Conservation (phyloP, 2,113 vertebrate genomes). For the Morone saxatilis region DNA sequence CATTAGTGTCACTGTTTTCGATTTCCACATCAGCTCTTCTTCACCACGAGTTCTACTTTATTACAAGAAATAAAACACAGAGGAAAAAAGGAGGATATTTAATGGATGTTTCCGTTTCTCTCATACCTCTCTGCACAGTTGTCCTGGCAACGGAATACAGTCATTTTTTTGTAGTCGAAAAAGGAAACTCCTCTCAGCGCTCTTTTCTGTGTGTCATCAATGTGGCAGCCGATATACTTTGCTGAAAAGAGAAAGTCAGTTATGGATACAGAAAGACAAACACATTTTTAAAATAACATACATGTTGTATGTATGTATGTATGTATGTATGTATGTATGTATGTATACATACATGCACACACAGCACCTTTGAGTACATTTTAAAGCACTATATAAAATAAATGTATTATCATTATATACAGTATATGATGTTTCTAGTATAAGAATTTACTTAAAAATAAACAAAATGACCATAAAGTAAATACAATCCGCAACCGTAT, state of each 20-base stretch:
- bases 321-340: no score
- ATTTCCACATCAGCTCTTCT: slow-evolving; percentile 13
- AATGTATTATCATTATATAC: no score
- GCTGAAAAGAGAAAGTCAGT: slow-evolving; percentile 82
- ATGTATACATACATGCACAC: no score
- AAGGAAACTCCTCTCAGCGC: slow-evolving; percentile 95
- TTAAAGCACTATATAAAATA: no score
- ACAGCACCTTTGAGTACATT: no score
- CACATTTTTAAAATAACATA: background rate
- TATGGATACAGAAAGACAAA: background rate
- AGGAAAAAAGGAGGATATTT: background rate
- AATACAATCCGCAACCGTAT: background rate
- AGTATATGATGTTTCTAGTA: no score
- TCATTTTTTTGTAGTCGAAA: slow-evolving; percentile 99
- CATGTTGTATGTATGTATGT: background rate
- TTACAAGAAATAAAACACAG: background rate
- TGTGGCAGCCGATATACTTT: slow-evolving; percentile 94
- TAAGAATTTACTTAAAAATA: background rate
- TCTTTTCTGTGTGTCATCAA: slow-evolving; percentile 90
- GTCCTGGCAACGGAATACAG: slow-evolving; percentile 98
- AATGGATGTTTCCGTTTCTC: slow-evolving; percentile 23
- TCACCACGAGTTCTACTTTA: background rate
- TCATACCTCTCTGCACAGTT: slow-evolving; percentile 97
- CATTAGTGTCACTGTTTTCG: background rate
- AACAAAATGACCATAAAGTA: background rate